phyloP scores from a whole-genome alignment of 2,888 invertebrate species.

The Agrochola macilenta region DNA sequence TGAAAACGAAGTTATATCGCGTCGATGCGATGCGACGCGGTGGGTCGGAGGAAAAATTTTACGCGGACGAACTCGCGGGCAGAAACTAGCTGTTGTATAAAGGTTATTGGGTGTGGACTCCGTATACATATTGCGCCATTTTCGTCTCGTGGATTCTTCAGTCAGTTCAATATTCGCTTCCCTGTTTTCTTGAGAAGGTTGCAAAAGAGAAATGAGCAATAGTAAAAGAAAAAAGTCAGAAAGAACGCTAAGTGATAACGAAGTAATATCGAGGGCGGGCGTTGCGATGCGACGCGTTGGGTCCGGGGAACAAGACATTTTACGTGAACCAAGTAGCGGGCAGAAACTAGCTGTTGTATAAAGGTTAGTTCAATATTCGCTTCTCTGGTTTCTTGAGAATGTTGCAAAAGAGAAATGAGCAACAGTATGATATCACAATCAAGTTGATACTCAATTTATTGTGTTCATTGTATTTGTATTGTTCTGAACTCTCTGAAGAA shows the following conservation, averaged over 20 bases:
- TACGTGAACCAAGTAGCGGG: too few species aligned
- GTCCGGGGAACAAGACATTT: too few species aligned
- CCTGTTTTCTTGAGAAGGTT: neutral
- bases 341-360: too few species aligned
- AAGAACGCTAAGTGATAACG: too few species aligned
- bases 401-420: neutral
- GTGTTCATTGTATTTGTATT: neutral
- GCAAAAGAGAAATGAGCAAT: neutral
- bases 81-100: neutral
- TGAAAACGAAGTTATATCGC: too few species aligned
- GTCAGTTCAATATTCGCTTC: neutral
- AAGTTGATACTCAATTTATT: neutral
- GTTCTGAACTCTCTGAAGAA: neutral
- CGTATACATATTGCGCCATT: neutral
- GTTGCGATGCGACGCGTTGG: too few species aligned
- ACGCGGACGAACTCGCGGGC: too few species aligned
- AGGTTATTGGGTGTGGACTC: constrained; percentile 30
- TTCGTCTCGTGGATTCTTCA: constrained; percentile 1
- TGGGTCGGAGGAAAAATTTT: too few species aligned
- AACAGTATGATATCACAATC: constrained; percentile 1
- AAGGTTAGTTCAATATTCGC: neutral
- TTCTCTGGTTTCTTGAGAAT: neutral
- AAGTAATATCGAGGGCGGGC: too few species aligned
- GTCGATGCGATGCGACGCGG: too few species aligned
- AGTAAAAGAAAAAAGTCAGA: too few species aligned